Evolutionary conservation across 2,888 invertebrate genomes (phyloP).

Genomic region (Digitonthophagus gazella): DNA sequence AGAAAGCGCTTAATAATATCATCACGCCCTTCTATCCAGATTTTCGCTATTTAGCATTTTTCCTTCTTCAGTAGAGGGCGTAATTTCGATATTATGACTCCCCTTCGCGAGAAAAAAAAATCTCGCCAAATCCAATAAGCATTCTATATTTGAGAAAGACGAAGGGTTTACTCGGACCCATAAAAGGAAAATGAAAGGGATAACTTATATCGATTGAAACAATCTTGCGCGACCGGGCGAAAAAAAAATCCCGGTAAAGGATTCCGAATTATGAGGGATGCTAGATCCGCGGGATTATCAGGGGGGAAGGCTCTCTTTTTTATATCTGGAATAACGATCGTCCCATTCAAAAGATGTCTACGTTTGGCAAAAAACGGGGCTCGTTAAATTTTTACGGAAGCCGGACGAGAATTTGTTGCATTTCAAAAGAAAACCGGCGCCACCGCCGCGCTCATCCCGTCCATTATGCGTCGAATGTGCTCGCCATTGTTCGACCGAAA

Average conservation of each 20-base stretch:
- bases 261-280: not conserved
- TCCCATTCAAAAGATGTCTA: not conserved
- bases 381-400: not conserved
- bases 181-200: not conserved
- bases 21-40: slow-evolving; percentile 39
- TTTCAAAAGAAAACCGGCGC: not conserved
- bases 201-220: not conserved
- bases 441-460: not conserved
- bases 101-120: not conserved
- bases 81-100: not conserved
- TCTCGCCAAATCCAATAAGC: not conserved
- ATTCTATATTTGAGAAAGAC: not conserved
- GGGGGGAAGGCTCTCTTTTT: not conserved
- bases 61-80: slow-evolving; percentile 24
- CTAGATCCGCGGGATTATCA: not conserved
- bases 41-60: slow-evolving; percentile 45
- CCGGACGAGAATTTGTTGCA: not conserved
- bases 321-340: not conserved
- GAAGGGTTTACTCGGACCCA: not conserved
- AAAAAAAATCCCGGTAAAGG: not conserved
- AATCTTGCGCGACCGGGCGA: not conserved
- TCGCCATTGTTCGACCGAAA: not conserved
- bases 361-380: not conserved
- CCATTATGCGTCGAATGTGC: not conserved
- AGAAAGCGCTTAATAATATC: slow-evolving; percentile 44